Evolutionary conservation across 2,888 invertebrate genomes (phyloP), one percentile per base, ranked within the genome.

Genomic region (Volucella zonaria): DNA sequence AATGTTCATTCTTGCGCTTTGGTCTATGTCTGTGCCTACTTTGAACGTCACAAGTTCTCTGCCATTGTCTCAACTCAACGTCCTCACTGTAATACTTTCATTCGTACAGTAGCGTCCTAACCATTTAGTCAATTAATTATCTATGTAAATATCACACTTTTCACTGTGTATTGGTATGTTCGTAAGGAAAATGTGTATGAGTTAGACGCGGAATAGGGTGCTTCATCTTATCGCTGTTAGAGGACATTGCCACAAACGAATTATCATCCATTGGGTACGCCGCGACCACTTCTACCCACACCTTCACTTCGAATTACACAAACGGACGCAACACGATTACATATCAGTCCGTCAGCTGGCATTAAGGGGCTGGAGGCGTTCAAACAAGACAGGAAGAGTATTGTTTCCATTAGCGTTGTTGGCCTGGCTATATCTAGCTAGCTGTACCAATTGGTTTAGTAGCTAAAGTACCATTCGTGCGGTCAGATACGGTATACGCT

Each of bases 401-500:
- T 59, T 83, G 58, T 31, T 31, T 61, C 76, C 67, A 80, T 83
- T 80, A 85, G 31, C 6, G 6, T 31, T 31, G 0, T 23, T 23
- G 18, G 74, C 62, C 38, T 47, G 45, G 43, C 68, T 52, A 49
- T 54, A 75, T 56, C 75, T 54, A 64, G 14, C 49, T 61, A 18
- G 10, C 31, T 6, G 0, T 31, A 6, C 49, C 62, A 64, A 18
- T 12, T 62, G 15, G 58, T 61, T 80, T 81, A 85, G 85, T 85
- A 73, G 80, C 61, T 67, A 47, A 68, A 80, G 76, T 80, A 85
- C 81, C 81, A 81, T 73, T 77, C 81, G 71, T 40, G 76, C 52
- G 83, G 66, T 59, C 56, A 79, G 79, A 79, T 75, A 70, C 58
- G 47, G 52, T 66, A 56, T 59, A n/a, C 18, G 66, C 42, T 14